Conservation (phyloP, 2,797 vertebrate genomes). For the Siniperca undulata region DNA sequence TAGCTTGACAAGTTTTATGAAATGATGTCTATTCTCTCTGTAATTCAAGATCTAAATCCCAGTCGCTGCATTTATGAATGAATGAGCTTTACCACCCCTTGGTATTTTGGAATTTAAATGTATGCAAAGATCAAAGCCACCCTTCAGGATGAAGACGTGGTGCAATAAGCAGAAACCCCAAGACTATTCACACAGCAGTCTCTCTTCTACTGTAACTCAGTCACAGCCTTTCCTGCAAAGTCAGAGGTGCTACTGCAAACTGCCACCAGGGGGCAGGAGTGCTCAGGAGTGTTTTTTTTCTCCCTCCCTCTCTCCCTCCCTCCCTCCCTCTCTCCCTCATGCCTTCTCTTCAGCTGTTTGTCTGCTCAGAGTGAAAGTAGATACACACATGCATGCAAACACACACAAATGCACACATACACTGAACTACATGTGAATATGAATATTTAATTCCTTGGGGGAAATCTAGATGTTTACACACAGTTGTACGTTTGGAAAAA, state of each 20-base stretch:
- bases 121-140: conserved; percentile 77
- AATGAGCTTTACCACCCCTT: conserved; percentile 58
- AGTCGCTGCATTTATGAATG: conserved; percentile 72
- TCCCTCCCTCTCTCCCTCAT: conserved; percentile 13
- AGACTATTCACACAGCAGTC: conserved; percentile 50
- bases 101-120: conserved; percentile 77
- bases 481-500: conserved; percentile 25
- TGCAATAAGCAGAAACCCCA: conserved; percentile 82
- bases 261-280: conserved; percentile 87
- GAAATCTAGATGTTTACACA: conserved; percentile 35
- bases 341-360: conserved; percentile 53
- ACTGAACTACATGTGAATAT: conserved; percentile 32
- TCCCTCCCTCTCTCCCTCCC: background rate
- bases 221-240: conserved; percentile 17
- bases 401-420: conserved; percentile 4
- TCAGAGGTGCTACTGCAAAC: conserved; percentile 43
- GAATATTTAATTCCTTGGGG: conserved; percentile 34
- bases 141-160: conserved; percentile 73
- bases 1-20: conserved; percentile 66
- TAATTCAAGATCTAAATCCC: conserved; percentile 69
- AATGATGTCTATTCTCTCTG: conserved; percentile 61
- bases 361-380: conserved; percentile 40
- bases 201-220: conserved; percentile 34
- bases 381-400: conserved; percentile 25
- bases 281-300: conserved; percentile 69